phyloP scores from a whole-genome alignment of 2,113 vertebrate species.

The Crotalus helleri region DNA sequence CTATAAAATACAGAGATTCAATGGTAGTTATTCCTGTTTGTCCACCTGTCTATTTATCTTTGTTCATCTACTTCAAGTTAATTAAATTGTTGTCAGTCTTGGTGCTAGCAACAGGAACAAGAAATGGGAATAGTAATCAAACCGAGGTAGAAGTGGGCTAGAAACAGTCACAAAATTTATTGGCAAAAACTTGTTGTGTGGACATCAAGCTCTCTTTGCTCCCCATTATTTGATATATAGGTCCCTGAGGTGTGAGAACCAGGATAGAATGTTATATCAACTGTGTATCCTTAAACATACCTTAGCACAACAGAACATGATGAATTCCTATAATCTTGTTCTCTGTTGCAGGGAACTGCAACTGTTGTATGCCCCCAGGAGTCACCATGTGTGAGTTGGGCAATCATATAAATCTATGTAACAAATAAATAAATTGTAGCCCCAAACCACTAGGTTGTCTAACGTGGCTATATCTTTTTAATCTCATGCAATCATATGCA shows the following conservation, averaged over 20 bases:
- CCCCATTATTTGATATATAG: not conserved
- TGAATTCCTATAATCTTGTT: not conserved
- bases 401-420: not conserved
- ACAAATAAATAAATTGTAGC: not conserved
- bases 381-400: not conserved
- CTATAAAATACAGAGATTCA: slow-evolving; percentile 20
- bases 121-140: not conserved
- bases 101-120: not conserved
- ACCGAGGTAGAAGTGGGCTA: not conserved
- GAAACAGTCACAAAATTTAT: not conserved
- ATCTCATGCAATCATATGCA: not conserved
- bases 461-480: not conserved
- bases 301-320: not conserved
- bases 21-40: slow-evolving; percentile 31
- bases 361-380: not conserved
- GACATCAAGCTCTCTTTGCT: not conserved
- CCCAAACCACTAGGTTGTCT: not conserved
- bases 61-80: slow-evolving; percentile 9
- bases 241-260: not conserved
- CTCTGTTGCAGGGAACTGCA: not conserved
- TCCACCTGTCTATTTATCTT: slow-evolving; percentile 12
- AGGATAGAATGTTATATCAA: not conserved
- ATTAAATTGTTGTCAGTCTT: slow-evolving; percentile 39
- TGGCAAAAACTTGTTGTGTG: too few species aligned
- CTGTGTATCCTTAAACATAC: slow-evolving; percentile 12